phyloP scores from a whole-genome alignment of 2,888 invertebrate species.

The Caenorhabditis sp. region DNA sequence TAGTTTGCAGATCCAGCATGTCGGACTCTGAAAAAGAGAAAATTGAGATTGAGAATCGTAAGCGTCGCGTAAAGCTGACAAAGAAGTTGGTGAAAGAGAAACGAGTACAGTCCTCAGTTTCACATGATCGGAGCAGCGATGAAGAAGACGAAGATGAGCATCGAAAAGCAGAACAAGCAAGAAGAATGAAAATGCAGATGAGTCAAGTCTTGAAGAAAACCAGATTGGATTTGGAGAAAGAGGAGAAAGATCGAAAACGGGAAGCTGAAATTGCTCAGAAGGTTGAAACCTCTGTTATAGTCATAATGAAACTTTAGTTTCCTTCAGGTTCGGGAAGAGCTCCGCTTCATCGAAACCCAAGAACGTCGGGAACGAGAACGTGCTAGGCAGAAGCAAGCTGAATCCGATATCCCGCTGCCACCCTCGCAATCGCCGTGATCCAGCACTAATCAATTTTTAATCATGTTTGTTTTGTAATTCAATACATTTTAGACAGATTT shows the following conservation, averaged over 20 bases:
- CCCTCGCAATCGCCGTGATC: conserved; percentile 22
- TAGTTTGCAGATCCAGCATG: conserved; percentile 78
- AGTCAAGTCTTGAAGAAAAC: conserved; percentile 76
- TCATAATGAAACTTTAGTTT: background rate
- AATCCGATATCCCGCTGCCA: background rate
- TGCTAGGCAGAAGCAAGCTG: conserved; percentile 29
- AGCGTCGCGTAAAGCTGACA: conserved; percentile 77
- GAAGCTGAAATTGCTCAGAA: conserved; percentile 68
- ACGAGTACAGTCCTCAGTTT: conserved; percentile 6
- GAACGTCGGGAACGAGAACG: conserved; percentile 67
- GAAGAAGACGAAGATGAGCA: conserved; percentile 67
- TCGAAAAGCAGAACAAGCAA: conserved; percentile 68
- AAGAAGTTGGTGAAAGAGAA: conserved; percentile 74
- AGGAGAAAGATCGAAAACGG: conserved; percentile 73
- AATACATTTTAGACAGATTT: conserved; percentile 12
- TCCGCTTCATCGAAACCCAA: conserved; percentile 67
- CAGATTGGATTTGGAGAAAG: conserved; percentile 74
- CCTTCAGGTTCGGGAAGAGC: conserved; percentile 69
- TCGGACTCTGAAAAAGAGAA: conserved; percentile 81
- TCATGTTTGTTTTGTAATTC: background rate
- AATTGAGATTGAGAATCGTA: conserved; percentile 81
- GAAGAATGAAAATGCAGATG: conserved; percentile 75
- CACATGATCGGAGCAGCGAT: conserved; percentile 46
- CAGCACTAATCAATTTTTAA: background rate
- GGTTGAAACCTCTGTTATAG: conserved; percentile 34